These are phyloP conservation scores for Xerus inauris DNA, from an alignment of 2,113 vertebrate species.

Conservation along the genomic window DNA sequence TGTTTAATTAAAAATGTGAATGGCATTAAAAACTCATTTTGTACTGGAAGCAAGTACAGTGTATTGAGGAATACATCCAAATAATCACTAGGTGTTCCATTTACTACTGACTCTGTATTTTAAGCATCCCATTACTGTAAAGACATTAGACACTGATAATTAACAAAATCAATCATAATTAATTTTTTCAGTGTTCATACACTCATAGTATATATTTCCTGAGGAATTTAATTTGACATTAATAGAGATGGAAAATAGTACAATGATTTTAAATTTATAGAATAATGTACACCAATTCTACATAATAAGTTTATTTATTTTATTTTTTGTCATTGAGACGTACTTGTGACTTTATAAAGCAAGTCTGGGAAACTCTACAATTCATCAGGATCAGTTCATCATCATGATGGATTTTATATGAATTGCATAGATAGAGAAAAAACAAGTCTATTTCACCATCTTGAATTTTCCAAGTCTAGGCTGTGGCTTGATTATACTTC, in stretches of 20 bases:
- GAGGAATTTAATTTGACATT: conserved; percentile 85
- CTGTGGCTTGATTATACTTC: neutral
- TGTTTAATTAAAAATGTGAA: conserved; percentile 6
- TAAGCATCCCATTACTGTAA: conserved; percentile 82
- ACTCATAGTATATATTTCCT: conserved; percentile 81
- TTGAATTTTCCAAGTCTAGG: neutral
- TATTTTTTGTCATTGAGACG: conserved; percentile 71
- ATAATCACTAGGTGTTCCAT: conserved; percentile 72
- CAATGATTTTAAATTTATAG: conserved; percentile 81
- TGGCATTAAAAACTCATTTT: conserved; percentile 48
- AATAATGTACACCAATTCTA: conserved; percentile 79
- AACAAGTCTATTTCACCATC: neutral
- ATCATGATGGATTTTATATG: conserved; percentile 49
- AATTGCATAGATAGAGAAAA: neutral
- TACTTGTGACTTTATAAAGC: conserved; percentile 77
- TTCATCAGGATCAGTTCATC: conserved; percentile 71
- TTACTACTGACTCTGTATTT: conserved; percentile 80
- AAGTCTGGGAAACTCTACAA: conserved; percentile 62
- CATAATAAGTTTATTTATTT: conserved; percentile 77
- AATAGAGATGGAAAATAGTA: conserved; percentile 84
- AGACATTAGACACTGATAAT: conserved; percentile 85
- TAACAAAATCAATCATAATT: conserved; percentile 88
- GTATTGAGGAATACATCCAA: conserved; percentile 44
- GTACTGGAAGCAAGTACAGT: neutral
- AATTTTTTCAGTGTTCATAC: conserved; percentile 80